Evolutionary conservation across 2,113 vertebrate species (phyloP), one percentile per base, ranked within the genome.

Genomic region (Epinephelus cyanopodus): DNA sequence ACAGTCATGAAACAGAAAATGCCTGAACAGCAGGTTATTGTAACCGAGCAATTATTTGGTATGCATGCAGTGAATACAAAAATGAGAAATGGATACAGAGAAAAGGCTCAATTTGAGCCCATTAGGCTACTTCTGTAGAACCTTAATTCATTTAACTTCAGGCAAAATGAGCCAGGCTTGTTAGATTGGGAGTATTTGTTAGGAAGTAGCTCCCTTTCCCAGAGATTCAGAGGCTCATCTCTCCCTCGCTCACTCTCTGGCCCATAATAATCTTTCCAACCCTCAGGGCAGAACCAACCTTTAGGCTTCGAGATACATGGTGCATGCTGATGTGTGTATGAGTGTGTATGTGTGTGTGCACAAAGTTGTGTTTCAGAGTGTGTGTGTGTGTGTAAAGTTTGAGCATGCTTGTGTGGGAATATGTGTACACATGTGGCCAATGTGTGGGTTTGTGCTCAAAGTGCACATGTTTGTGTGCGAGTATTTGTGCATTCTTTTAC

Each of bases 211-310:
- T 87, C 18, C 25, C 13, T 69, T 82, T 90, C 71, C 57, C 48
- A 62, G 52, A 52, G 52, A 65, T 63, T 79, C 81, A 61, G 62
- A 82, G 52, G 60, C 75, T 84, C 67, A 54, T 84, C 80, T 67
- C 73, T 37, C 13, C n/a, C 39, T 66, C 68, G 37, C 71, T 53
- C 67, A 3, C 61, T 77, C 63, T 61, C 19, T 52, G 53, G 72
- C 69, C 79, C 79, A 81, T 84, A 75, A 77, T 90, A 83, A 89
- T 85, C 67, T 81, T 37, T 73, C 47, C 57, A 79, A 54, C 56
- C 82, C 84, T 81, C 33, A 52, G 82, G 89, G 84, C 70, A 83
- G 52, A 68, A 54, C 54, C 82, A 87, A 84, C 89, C 78, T 88
- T 86, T 65, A 53, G 83, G 81, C 75, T 79, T 52, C 1, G 0